Evolutionary conservation across 2,797 vertebrate species (phyloP).

Genomic region (Acropternis orthonyx): DNA sequence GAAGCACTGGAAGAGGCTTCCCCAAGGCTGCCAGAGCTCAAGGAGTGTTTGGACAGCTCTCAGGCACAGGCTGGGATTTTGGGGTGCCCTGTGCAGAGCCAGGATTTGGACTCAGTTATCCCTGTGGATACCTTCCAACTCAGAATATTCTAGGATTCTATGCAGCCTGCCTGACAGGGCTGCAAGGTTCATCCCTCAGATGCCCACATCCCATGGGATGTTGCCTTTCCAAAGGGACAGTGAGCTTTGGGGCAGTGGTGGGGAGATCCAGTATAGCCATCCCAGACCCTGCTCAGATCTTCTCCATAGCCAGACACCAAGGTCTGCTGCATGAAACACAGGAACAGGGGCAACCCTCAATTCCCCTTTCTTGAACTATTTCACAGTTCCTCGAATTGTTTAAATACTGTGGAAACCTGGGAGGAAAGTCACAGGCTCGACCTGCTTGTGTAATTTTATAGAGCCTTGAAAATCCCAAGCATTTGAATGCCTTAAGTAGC

Average conservation of each 20-base stretch:
- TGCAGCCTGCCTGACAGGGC: background rate
- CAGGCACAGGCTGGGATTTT: background rate
- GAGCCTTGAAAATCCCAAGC: background rate
- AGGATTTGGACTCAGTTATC: background rate
- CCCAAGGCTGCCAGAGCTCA: background rate
- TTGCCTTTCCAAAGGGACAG: background rate
- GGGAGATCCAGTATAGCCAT: background rate
- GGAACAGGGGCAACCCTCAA: fast-evolving
- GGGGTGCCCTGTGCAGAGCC: background rate
- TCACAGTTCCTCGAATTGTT: background rate
- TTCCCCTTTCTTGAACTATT: background rate
- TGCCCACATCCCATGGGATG: fast-evolving
- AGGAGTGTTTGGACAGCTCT: fast-evolving
- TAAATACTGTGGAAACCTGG: background rate
- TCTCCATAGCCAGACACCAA: fast-evolving
- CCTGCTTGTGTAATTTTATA: background rate
- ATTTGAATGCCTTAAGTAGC: background rate
- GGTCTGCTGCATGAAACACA: background rate
- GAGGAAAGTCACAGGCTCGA: background rate
- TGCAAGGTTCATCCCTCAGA: background rate
- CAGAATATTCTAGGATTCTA: background rate
- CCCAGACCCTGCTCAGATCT: background rate
- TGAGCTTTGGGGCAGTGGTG: fast-evolving
- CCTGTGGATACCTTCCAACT: background rate
- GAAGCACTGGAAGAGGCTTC: background rate